Conservation (phyloP, 2,797 vertebrate genomes). For the Gallinago stenura region DNA sequence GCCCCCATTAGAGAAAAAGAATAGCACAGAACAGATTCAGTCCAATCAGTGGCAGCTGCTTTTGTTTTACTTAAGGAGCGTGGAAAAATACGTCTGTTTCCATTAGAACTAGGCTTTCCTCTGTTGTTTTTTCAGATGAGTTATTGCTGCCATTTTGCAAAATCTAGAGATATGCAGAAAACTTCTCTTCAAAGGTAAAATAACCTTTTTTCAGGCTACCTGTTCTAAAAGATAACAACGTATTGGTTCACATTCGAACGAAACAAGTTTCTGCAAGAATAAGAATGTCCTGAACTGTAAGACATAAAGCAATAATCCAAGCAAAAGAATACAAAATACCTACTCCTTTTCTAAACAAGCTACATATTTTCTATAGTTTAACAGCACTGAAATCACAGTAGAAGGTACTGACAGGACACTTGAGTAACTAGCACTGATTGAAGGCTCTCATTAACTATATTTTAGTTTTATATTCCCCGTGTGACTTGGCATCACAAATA, state of each 20-base stretch:
- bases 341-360: neutral
- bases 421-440: conserved; percentile 3
- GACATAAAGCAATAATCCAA: neutral
- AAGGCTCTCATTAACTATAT: conserved; percentile 37
- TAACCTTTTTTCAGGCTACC: neutral
- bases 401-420: neutral
- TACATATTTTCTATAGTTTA: neutral
- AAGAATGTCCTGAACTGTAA: neutral
- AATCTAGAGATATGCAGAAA: neutral
- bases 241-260: neutral
- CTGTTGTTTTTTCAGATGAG: neutral
- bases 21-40: conserved; percentile 2
- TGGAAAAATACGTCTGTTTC: neutral
- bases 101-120: neutral
- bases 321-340: neutral
- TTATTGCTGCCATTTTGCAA: neutral
- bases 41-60: conserved; percentile 28
- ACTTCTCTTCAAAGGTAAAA: neutral
- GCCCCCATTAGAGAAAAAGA: conserved; percentile 66
- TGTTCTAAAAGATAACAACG: neutral
- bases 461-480: conserved; percentile 13
- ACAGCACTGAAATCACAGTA: neutral
- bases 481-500: conserved; percentile 30
- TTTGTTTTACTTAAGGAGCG: neutral
- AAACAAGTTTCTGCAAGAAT: neutral